Conservation (phyloP, 2,797 vertebrate species). For the Phoxinus dragarum region DNA sequence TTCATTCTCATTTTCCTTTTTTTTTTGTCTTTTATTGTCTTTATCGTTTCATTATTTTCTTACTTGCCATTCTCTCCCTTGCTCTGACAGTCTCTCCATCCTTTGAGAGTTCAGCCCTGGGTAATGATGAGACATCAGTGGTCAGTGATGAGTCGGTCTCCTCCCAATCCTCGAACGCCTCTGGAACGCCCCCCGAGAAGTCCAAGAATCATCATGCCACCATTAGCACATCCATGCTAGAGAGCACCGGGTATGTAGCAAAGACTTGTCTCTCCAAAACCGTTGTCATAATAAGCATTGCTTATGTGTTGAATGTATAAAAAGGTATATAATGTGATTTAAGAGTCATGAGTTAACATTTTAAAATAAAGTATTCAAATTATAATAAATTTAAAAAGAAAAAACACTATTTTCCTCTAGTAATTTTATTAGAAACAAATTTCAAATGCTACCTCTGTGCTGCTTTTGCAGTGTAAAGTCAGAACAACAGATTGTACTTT, state of each 20-base stretch:
- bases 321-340: neutral
- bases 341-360: neutral
- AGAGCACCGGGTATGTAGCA: constrained; percentile 73
- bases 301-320: neutral
- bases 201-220: constrained; percentile 75
- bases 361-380: too few species aligned
- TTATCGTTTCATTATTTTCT: neutral
- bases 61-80: neutral
- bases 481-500: neutral
- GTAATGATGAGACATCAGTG: constrained; percentile 85
- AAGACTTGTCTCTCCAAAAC: neutral
- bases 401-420: neutral
- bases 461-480: neutral
- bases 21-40: constrained; percentile 2
- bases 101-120: constrained; percentile 74
- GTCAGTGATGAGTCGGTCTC: constrained; percentile 92
- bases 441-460: neutral
- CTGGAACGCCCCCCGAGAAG: constrained; percentile 77
- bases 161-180: constrained; percentile 87
- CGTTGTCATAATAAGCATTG: neutral
- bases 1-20: neutral
- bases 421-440: neutral
- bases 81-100: constrained; percentile 44
- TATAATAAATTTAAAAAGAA: too few species aligned
- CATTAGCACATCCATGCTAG: constrained; percentile 67